Evolutionary conservation across 2,888 invertebrate genomes (phyloP).

Genomic region (Nysson spinosus): DNA sequence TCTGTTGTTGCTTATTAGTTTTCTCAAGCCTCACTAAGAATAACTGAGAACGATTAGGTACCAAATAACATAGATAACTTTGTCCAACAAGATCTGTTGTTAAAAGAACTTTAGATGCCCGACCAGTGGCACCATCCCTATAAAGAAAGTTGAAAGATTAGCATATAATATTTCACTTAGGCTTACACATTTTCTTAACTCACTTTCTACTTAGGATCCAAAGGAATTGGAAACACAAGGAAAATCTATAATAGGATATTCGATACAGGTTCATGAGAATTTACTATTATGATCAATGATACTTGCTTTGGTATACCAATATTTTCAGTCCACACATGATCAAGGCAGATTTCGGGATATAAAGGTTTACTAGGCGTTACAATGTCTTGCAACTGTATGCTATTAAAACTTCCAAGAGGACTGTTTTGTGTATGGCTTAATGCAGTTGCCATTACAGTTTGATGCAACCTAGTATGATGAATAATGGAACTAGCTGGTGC

Average conservation of each 20-base stretch:
- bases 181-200: conserved; percentile 4
- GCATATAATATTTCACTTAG: background rate
- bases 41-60: conserved; percentile 82
- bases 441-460: conserved; percentile 67
- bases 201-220: conserved; percentile 55
- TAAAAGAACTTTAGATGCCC: conserved; percentile 88
- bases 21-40: conserved; percentile 84
- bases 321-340: conserved; percentile 93
- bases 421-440: conserved; percentile 65
- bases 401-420: conserved; percentile 62
- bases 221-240: conserved; percentile 40
- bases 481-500: conserved; percentile 56
- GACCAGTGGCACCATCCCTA: conserved; percentile 78
- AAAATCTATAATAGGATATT: conserved; percentile 51
- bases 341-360: conserved; percentile 91
- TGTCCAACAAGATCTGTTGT: conserved; percentile 92
- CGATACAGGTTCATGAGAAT: conserved; percentile 1
- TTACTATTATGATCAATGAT: background rate
- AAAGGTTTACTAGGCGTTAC: conserved; percentile 80
- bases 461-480: conserved; percentile 70
- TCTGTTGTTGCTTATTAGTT: conserved; percentile 82
- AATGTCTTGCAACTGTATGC: conserved; percentile 65
- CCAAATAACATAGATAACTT: conserved; percentile 88
- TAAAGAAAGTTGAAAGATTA: conserved; percentile 9
- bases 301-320: conserved; percentile 74